Percentiles rank a stretch among this genome's conserved stretches.
Conservation (phyloP, 2,113 vertebrate genomes). For the Eolophus roseicapilla region DNA sequence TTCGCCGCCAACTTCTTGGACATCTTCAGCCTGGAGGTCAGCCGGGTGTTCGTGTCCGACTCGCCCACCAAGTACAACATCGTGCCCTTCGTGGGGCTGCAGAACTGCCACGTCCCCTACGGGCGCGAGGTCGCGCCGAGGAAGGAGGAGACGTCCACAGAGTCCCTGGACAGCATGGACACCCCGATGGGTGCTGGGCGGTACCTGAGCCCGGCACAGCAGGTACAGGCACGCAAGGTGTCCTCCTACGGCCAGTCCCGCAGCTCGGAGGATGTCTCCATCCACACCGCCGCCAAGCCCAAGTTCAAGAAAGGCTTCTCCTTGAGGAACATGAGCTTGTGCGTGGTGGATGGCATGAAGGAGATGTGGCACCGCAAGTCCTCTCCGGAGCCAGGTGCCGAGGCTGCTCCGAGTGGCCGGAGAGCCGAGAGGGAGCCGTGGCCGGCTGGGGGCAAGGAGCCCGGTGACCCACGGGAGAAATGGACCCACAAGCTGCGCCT, state of each 20-base stretch:
- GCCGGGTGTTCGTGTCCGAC: conserved; percentile 81
- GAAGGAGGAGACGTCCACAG: conserved; percentile 84
- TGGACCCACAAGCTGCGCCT: conserved; percentile 84
- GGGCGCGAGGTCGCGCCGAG: conserved; percentile 77
- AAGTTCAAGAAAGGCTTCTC: conserved; percentile 96
- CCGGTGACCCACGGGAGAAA: conserved; percentile 66
- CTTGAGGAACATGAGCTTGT: conserved; percentile 95
- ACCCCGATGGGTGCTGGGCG: conserved; percentile 63
- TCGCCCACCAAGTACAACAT: conserved; percentile 82
- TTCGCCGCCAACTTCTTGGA: conserved; percentile 91
- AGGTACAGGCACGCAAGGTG: conserved; percentile 76
- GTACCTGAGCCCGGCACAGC: conserved; percentile 63
- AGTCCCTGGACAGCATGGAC: conserved; percentile 88
- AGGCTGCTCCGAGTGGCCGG: background rate
- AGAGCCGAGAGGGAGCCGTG: conserved; percentile 60
- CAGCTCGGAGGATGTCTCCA: conserved; percentile 92
- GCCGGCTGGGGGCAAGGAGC: conserved; percentile 64
- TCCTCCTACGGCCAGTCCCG: conserved; percentile 88
- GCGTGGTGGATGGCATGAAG: conserved; percentile 92
- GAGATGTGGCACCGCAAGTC: conserved; percentile 95
- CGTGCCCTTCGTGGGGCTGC: conserved; percentile 87
- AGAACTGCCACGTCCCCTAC: conserved; percentile 84
- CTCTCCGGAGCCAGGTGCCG: conserved; percentile 82
- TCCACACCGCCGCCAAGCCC: conserved; percentile 76
- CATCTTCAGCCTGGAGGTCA: conserved; percentile 87